These are phyloP conservation scores for Prosopocoilus inquinatus DNA, from an alignment of 2,888 invertebrate species.

Conservation along the genomic window DNA sequence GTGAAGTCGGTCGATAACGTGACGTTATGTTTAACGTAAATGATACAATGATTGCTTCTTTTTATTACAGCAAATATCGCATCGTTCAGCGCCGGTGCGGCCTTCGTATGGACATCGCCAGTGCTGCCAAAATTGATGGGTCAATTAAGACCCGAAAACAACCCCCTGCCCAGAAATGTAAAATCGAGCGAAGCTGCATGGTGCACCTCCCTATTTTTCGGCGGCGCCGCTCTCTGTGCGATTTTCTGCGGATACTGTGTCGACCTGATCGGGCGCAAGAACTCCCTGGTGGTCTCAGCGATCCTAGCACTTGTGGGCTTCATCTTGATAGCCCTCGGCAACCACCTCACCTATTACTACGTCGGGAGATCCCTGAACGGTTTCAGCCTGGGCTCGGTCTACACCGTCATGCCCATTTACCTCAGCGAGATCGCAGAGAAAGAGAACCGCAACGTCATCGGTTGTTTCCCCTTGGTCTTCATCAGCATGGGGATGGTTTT, in stretches of 20 bases:
- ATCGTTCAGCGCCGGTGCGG: conserved; percentile 45
- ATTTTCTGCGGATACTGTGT: conserved; percentile 65
- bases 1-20: too few relatives aligned
- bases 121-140: conserved; percentile 33
- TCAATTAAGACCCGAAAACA: conserved; percentile 38
- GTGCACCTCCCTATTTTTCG: conserved; percentile 68
- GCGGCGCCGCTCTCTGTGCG: conserved; percentile 64
- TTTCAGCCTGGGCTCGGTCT: conserved; percentile 59
- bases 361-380: conserved; percentile 24
- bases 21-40: too few relatives aligned
- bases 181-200: conserved; percentile 63
- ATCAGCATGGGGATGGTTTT: conserved; percentile 65
- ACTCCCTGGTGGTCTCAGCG: conserved; percentile 60
- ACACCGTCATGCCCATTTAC: conserved; percentile 78
- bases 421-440: conserved; percentile 82
- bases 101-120: conserved; percentile 48
- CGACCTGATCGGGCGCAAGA: conserved; percentile 64
- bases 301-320: conserved; percentile 60
- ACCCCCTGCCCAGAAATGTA: conserved; percentile 51
- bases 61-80: conserved; percentile 46
- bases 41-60: too few relatives aligned
- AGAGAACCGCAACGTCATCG: conserved; percentile 74
- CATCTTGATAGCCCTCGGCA: conserved; percentile 22
- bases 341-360: conserved; percentile 13
- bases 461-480: conserved; percentile 68